Conservation (phyloP, 2,888 invertebrate genomes). For the Gymnoscelis rufifasciata region DNA sequence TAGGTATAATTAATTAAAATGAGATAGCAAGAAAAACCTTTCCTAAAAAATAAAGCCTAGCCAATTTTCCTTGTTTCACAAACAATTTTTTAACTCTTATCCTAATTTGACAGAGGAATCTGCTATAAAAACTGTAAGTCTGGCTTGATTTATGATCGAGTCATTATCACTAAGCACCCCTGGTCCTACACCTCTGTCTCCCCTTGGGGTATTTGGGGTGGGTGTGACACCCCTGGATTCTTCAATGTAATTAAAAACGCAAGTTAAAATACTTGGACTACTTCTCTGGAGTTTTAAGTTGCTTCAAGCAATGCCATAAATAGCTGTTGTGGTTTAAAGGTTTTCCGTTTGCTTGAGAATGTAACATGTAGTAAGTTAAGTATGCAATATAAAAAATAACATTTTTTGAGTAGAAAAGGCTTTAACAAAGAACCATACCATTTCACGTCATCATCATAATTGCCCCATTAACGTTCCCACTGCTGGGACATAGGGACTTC, state of each 20-base stretch:
- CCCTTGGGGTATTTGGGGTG: conserved; percentile 7
- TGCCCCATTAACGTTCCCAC: too few species aligned
- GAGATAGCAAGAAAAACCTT: too few species aligned
- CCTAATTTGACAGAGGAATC: conserved; percentile 30
- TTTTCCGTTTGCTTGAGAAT: too few species aligned
- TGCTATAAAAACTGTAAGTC: conserved; percentile 35
- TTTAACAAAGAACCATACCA: too few species aligned
- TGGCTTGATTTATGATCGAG: conserved; percentile 37
- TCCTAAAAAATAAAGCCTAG: neutral
- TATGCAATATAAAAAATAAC: too few species aligned
- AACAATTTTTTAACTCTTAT: conserved; percentile 22
- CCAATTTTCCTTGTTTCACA: conserved; percentile 10
- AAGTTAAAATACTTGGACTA: conserved; percentile 16
- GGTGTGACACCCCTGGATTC: conserved; percentile 36
- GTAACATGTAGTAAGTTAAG: too few species aligned
- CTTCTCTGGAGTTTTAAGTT: conserved; percentile 9
- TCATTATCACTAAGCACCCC: conserved; percentile 5
- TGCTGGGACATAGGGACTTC: too few species aligned
- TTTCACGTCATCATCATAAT: too few species aligned
- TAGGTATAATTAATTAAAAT: too few species aligned
- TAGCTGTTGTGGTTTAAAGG: neutral
- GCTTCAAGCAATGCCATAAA: neutral
- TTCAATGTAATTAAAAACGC: conserved; percentile 44
- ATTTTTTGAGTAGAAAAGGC: neutral
- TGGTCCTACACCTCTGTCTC: neutral